These are phyloP conservation scores for Acronicta leporina DNA, from an alignment of 2,888 invertebrate genomes.

Conservation along the genomic window DNA sequence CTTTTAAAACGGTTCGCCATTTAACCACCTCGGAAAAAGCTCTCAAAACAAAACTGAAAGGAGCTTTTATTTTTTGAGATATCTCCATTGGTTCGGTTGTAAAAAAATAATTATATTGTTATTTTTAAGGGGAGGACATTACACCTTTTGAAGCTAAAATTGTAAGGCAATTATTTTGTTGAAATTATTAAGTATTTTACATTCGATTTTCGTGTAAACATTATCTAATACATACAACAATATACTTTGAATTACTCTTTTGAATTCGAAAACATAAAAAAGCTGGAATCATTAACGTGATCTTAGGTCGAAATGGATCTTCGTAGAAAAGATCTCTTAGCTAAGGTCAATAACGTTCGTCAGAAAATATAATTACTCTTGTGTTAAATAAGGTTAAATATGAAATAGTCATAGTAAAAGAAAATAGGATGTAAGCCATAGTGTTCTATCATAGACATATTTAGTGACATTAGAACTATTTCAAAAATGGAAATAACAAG, in stretches of 20 bases:
- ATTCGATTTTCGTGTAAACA: background rate
- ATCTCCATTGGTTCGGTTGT: slow-evolving; percentile 54
- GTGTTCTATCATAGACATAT: too few relatives aligned
- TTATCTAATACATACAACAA: too few relatives aligned
- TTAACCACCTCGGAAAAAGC: slow-evolving; percentile 65
- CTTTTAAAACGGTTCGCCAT: slow-evolving; percentile 71
- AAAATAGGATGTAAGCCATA: too few relatives aligned
- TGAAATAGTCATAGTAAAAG: too few relatives aligned
- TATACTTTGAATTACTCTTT: background rate
- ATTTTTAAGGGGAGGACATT: slow-evolving; percentile 58
- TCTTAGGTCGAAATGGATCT: background rate
- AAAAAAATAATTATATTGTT: slow-evolving; percentile 65
- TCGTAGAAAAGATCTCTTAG: too few relatives aligned
- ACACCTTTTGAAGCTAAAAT: slow-evolving; percentile 43
- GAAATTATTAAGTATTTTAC: slow-evolving; percentile 24
- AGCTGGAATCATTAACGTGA: background rate
- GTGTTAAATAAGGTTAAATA: too few relatives aligned
- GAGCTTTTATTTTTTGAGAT: slow-evolving; percentile 59
- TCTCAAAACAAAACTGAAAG: slow-evolving; percentile 61
- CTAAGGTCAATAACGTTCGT: background rate
- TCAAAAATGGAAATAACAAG: background rate
- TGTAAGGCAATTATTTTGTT: slow-evolving; percentile 24
- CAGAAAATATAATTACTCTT: background rate
- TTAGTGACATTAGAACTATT: too few relatives aligned
- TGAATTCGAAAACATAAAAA: background rate